Evolutionary conservation across 1,140 invertebrate species (phyloP), one percentile per base, ranked within the genome.

Genomic region (Charaxes varanes): DNA sequence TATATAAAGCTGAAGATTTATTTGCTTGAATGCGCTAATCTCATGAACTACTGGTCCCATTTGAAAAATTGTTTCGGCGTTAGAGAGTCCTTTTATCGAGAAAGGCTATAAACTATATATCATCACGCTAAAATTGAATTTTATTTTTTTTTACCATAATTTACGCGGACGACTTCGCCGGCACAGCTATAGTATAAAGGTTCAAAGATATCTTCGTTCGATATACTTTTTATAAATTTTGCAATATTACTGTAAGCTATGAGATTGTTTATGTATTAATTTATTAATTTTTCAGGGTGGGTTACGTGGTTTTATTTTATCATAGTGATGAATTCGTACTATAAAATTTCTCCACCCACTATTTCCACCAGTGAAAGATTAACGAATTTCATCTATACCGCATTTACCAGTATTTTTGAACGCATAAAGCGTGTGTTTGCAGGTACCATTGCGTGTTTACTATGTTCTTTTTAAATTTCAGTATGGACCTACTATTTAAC

Each of bases 401-500:
- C 21, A 6, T 32, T 33, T 27, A 18, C 26, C n/a, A 40, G 14
- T 1, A 7, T 43, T 30, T 35, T 28, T 22, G 41, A 22, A 22
- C 23, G 16, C 13, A 12, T n/a, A 7, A 24, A 3, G 13, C 19
- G 4, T 23, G 14, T 16, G 5, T 17, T 21, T 38, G 27, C 3
- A 38, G 38, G 41, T 48, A 52, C 30, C 19, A 10, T 10, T 45
- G 8, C 10, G 12, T 40, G 41, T 35, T 36, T 46, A 28, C 34
- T 45, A 36, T 41, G 23, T 40, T 52, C n/a, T 48, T 22, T 52
- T 59, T 47, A 4, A 41, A 59, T 73, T 76, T 66, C 71, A 76
- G 68, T 67, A 33, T 72, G 71, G 68, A 30, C 21, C 48, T 72
- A 76, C 60, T 72, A 62, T 68, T 35, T 70, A 64, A 62, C 68